Conservation (phyloP, 2,888 invertebrate species). For the Neoitamus cyanurus region DNA sequence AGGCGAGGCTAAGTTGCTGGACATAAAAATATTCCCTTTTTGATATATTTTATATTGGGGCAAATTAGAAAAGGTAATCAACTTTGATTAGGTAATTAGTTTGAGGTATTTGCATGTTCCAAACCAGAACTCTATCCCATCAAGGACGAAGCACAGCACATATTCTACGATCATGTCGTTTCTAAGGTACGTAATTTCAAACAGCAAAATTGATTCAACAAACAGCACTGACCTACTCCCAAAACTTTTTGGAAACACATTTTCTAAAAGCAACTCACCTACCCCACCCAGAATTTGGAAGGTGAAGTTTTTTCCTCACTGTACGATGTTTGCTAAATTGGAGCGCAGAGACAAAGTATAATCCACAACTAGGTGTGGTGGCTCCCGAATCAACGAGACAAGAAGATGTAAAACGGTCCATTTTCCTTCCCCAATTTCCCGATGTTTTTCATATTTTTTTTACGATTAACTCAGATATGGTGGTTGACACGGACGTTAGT, state of each 20-base stretch:
- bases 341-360: background rate
- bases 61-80: too few relatives aligned
- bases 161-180: background rate
- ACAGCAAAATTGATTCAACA: background rate
- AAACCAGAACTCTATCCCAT: background rate
- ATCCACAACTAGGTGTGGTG: background rate
- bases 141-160: too few relatives aligned
- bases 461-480: background rate
- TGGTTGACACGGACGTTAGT: background rate
- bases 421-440: background rate
- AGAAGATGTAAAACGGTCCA: background rate
- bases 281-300: background rate
- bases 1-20: too few relatives aligned
- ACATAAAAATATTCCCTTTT: too few relatives aligned
- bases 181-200: background rate
- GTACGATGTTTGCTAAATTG: background rate
- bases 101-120: background rate
- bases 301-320: background rate
- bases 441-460: background rate
- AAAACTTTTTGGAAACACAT: background rate
- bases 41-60: too few relatives aligned
- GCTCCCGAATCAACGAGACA: background rate
- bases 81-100: background rate
- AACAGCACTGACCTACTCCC: background rate
- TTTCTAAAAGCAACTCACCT: background rate